These are phyloP conservation scores for Acronicta aceris DNA, from an alignment of 2,888 invertebrate genomes.

Conservation along the genomic window DNA sequence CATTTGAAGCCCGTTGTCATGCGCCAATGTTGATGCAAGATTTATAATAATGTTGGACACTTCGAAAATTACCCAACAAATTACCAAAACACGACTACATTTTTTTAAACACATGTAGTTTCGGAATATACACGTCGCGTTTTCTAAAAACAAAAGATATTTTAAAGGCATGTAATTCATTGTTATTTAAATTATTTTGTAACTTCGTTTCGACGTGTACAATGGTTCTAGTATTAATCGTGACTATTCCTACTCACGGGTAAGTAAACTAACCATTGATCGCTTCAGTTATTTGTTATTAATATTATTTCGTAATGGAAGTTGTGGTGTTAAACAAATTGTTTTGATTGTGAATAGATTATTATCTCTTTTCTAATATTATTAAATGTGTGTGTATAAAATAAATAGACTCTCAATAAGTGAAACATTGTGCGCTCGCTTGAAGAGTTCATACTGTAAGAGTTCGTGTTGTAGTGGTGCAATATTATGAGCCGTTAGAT, in stretches of 20 bases:
- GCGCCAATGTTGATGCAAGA: neutral
- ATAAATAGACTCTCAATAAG: too few relatives aligned
- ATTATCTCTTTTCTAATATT: too few relatives aligned
- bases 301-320: slow-evolving; percentile 27
- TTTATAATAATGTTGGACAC: neutral
- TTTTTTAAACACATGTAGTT: slow-evolving; percentile 48
- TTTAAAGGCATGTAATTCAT: slow-evolving; percentile 49
- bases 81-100: slow-evolving; percentile 22
- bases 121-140: slow-evolving; percentile 52
- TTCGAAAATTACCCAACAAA: slow-evolving; percentile 25
- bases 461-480: too few relatives aligned
- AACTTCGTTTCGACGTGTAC: neutral
- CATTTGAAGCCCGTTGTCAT: neutral
- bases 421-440: too few relatives aligned
- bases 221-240: neutral
- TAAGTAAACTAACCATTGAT: neutral
- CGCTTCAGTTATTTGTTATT: slow-evolving; percentile 10
- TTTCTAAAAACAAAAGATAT: slow-evolving; percentile 52
- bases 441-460: too few relatives aligned
- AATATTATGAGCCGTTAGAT: too few relatives aligned
- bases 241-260: neutral
- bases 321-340: slow-evolving; percentile 14
- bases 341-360: slow-evolving; percentile 7
- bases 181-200: neutral
- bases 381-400: too few relatives aligned